Evolutionary conservation across 2,113 vertebrate genomes (phyloP).

Genomic region (Bubo blakistoni): DNA sequence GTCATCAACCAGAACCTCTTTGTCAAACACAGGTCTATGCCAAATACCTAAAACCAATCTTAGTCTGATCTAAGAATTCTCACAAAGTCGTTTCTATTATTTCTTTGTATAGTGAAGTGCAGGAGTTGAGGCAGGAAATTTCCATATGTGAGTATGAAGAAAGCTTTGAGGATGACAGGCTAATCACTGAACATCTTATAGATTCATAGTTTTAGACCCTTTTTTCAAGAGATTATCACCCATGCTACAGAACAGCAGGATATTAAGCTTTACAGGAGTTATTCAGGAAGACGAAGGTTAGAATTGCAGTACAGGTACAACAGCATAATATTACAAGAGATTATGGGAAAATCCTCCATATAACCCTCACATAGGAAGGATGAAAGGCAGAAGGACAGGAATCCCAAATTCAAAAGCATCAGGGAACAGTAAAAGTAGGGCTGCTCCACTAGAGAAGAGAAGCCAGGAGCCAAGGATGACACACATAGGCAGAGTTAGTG

Average conservation of each 20-base stretch:
- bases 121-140: background rate
- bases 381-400: background rate
- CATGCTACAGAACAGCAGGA: background rate
- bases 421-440: background rate
- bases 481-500: background rate
- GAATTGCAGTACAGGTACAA: background rate
- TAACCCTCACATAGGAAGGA: background rate
- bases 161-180: background rate
- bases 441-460: background rate
- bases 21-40: background rate
- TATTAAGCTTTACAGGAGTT: background rate
- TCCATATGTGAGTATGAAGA: fast-evolving
- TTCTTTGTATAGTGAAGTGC: background rate
- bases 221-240: background rate
- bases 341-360: background rate
- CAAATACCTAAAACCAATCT: background rate
- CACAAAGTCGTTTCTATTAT: background rate
- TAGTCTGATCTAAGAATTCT: background rate
- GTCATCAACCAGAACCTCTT: background rate
- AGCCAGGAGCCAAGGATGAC: background rate
- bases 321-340: background rate
- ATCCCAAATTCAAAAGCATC: background rate
- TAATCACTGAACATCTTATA: background rate
- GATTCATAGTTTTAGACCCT: background rate
- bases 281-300: background rate